Percentiles rank a stretch among this genome's conserved stretches.
phyloP scores from a whole-genome alignment of 2,888 invertebrate species.

The Itoplectis maculator region DNA sequence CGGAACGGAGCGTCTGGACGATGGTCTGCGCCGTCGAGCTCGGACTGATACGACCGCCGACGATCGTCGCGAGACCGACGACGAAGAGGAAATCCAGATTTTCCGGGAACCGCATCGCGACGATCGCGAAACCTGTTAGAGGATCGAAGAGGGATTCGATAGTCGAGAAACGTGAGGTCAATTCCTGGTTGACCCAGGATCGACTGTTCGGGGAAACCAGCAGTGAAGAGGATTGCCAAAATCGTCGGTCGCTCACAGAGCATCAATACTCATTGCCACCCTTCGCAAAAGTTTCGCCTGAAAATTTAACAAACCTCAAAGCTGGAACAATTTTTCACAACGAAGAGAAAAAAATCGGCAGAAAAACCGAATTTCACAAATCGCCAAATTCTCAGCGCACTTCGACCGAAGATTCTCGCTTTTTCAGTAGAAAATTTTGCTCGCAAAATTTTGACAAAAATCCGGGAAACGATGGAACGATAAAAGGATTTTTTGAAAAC shows the following conservation, averaged over 20 bases:
- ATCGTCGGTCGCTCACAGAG: not conserved
- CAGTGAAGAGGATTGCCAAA: not conserved
- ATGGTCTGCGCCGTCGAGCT: conserved; percentile 73
- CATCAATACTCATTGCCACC: conserved; percentile 15
- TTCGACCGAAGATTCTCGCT: not conserved
- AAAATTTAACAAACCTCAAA: not conserved
- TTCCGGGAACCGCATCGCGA: not conserved
- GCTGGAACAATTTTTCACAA: not conserved
- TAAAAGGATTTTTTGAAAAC: not conserved
- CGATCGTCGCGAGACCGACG: no score
- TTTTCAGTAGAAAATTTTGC: conserved; percentile 7
- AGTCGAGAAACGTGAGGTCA: not conserved
- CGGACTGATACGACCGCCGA: conserved; percentile 65
- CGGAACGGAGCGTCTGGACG: conserved; percentile 72
- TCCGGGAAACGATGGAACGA: not conserved
- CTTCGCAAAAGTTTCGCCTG: no score
- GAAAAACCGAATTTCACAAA: conserved; percentile 19
- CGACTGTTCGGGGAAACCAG: not conserved
- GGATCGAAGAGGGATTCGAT: not conserved
- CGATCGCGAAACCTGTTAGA: not conserved
- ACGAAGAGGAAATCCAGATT: no score
- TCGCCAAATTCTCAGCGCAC: conserved; percentile 10
- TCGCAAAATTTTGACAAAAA: not conserved
- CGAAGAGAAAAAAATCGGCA: no score
- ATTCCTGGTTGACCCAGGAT: not conserved